phyloP scores from a whole-genome alignment of 2,888 invertebrate species.

The Synergus japonicus region DNA sequence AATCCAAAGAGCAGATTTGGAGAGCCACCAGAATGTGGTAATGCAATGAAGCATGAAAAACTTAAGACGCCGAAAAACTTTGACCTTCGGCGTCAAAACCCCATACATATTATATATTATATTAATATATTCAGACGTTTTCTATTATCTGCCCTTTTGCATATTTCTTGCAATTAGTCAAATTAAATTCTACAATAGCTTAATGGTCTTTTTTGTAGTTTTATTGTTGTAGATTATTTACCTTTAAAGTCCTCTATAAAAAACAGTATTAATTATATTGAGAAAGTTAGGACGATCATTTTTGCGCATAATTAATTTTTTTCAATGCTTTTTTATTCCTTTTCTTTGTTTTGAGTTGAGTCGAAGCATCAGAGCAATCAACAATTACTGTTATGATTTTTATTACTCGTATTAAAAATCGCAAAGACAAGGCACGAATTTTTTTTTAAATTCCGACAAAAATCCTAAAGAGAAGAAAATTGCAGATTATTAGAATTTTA shows the following conservation, averaged over 20 bases:
- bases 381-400: conserved; percentile 24
- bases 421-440: conserved; percentile 16
- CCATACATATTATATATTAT: conserved; percentile 50
- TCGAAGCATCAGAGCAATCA: conserved; percentile 41
- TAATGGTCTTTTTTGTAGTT: conserved; percentile 67
- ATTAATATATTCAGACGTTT: conserved; percentile 56
- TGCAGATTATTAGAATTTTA: background rate
- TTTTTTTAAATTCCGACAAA: background rate
- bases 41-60: conserved; percentile 75
- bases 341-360: conserved; percentile 39
- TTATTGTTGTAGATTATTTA: conserved; percentile 65
- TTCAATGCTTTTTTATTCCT: conserved; percentile 39
- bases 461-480: background rate
- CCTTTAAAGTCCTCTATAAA: conserved; percentile 29
- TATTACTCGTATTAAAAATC: conserved; percentile 21
- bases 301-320: conserved; percentile 24
- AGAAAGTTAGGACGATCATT: conserved; percentile 14
- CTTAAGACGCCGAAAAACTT: conserved; percentile 61
- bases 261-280: background rate
- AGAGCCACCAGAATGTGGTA: conserved; percentile 75
- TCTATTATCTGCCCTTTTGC: conserved; percentile 54
- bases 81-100: conserved; percentile 43
- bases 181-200: conserved; percentile 66
- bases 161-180: conserved; percentile 61
- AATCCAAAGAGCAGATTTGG: conserved; percentile 63